A percentile compares a stretch with the other conserved stretches of the same genome.
These are phyloP conservation scores for Lampropteryx suffumata DNA, from an alignment of 2,888 invertebrate species.

Conservation along the genomic window DNA sequence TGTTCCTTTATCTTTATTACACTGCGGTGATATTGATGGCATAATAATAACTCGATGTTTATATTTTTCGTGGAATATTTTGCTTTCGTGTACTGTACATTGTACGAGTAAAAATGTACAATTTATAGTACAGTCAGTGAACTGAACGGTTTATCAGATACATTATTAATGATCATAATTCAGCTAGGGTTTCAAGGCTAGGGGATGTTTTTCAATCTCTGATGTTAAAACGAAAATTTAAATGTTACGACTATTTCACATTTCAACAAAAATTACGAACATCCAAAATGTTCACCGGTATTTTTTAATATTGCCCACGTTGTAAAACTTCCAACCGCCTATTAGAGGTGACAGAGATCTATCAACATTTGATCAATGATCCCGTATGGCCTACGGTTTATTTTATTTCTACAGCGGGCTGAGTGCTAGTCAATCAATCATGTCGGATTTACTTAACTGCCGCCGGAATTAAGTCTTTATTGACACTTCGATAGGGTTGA, in stretches of 20 bases:
- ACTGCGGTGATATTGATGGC: background rate
- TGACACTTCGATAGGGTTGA: constrained; percentile 34
- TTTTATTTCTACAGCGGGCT: constrained; percentile 41
- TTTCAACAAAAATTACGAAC: too few relatives aligned
- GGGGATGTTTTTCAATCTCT: too few relatives aligned
- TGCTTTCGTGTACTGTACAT: background rate
- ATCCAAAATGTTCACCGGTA: too few relatives aligned
- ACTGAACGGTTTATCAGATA: too few relatives aligned
- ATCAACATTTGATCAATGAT: constrained; percentile 54
- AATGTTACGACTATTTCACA: too few relatives aligned
- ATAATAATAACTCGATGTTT: background rate
- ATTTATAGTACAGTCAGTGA: background rate
- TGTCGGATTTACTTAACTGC: constrained; percentile 55
- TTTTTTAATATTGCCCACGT: constrained; percentile 4
- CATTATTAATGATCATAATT: too few relatives aligned
- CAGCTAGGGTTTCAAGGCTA: too few relatives aligned
- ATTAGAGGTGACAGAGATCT: constrained; percentile 44
- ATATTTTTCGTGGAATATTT: background rate
- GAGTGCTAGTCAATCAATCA: constrained; percentile 67
- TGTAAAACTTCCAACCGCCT: constrained; percentile 37
- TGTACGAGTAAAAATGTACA: too few relatives aligned
- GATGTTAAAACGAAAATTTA: too few relatives aligned
- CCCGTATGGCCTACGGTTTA: constrained; percentile 30
- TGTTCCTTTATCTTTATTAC: background rate
- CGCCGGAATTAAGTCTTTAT: constrained; percentile 36